Evolutionary conservation across 2,113 vertebrate genomes (phyloP), one percentile per base, ranked within the genome.

Genomic region (Ahaetulla prasina): DNA sequence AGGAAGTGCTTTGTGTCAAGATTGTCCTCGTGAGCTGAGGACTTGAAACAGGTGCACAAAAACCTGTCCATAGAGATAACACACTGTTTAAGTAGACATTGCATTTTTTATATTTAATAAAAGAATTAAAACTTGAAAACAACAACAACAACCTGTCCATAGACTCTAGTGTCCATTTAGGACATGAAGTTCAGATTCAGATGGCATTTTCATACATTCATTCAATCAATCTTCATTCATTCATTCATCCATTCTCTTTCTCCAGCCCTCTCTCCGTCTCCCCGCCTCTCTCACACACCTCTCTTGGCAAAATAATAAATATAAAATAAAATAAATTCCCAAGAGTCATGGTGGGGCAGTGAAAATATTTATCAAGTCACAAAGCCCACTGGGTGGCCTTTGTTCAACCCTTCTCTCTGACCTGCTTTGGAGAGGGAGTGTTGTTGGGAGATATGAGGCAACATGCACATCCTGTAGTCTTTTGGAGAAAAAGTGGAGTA

Each of bases 201-300:
- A 39, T 20, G n/a, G 35, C 68, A 80, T 57, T 4, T 14, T 52
- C 49, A 11, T 55, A 3, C 49, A 10, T 49, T 10, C 49, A 10
- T 49, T 10, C 49, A 22, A 22, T 54, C 53, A 16, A 14, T 52
- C 53, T 22, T 54, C 53, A 7, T 4, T 60, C 25, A 3, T 45
- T 22, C 52, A 3, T 18, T 49, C 3, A 8, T 4, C 8, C 54
- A 3, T 0, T 55, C 54, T 23, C 22, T 8, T 3, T 4, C 52
- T 4, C 52, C 1, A 14, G 23, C 0, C 0, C 54, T 2, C 22
- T 22, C 54, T 23, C 22, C 0, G 2, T 23, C 53, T 6, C 18
- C 1, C 53, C 1, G 1, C 16, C 18, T 4, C 10, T 0, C 50
- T 12, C 84, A 49, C 57, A n/a, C 14, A 20, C 2, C 11, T 3